Percentiles rank a stretch among this genome's conserved stretches.
Evolutionary conservation across 2,888 invertebrate species (phyloP).

Genomic region (Ochlodes sylvanus): DNA sequence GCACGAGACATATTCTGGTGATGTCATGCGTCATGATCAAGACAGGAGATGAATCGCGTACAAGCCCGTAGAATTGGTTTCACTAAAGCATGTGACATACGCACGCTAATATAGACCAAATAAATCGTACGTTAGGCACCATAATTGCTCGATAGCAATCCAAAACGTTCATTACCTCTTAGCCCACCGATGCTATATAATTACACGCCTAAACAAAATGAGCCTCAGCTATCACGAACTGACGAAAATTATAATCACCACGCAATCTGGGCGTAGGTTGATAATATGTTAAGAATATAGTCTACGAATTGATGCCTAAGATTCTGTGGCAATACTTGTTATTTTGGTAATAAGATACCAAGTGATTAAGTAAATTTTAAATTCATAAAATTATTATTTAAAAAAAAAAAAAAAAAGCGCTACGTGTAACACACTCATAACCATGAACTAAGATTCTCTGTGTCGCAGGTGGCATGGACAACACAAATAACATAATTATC

Average conservation of each 20-base stretch:
- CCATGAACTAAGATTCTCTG: too few relatives aligned
- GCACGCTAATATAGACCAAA: slow-evolving; percentile 23
- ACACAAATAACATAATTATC: too few relatives aligned
- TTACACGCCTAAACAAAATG: slow-evolving; percentile 67
- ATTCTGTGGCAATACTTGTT: background rate
- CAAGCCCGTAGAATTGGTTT: slow-evolving; percentile 34
- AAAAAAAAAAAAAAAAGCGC: too few relatives aligned
- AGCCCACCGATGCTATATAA: slow-evolving; percentile 53
- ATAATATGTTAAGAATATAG: slow-evolving; percentile 66
- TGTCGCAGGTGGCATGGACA: too few relatives aligned
- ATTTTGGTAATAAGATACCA: too few relatives aligned
- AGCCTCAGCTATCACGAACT: slow-evolving; percentile 60
- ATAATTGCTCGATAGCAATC: slow-evolving; percentile 31
- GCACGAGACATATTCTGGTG: slow-evolving; percentile 69
- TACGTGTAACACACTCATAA: too few relatives aligned
- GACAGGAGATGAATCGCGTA: slow-evolving; percentile 55
- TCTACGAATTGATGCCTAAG: slow-evolving; percentile 41
- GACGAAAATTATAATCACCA: slow-evolving; percentile 76
- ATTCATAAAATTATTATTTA: too few relatives aligned
- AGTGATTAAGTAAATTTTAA: too few relatives aligned
- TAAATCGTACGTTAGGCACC: slow-evolving; percentile 8
- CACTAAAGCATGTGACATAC: slow-evolving; percentile 3
- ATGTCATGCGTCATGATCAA: slow-evolving; percentile 65
- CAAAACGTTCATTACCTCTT: slow-evolving; percentile 30
- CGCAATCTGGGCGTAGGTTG: slow-evolving; percentile 71